These are phyloP conservation scores for Dasysyrphus tricinctus DNA, from an alignment of 2,888 invertebrate genomes.

Conservation along the genomic window DNA sequence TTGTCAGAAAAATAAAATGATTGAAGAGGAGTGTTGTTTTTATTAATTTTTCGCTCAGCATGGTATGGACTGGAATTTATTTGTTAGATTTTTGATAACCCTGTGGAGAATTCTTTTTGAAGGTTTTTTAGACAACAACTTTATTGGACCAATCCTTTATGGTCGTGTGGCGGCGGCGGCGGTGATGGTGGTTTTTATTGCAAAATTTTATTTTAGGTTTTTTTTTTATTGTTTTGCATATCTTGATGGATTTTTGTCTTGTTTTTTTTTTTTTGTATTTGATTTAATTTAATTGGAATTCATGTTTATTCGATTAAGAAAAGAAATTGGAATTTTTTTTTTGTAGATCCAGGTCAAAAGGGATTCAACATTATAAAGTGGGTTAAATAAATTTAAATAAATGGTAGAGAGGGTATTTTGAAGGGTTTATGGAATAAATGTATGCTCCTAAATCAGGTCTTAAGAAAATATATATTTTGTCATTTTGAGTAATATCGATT, in stretches of 20 bases:
- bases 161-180: not conserved
- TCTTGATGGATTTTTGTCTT: constrained; percentile 3
- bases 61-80: constrained; percentile 33
- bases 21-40: constrained; percentile 41
- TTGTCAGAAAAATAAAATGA: constrained; percentile 18
- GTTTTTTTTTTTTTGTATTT: not conserved
- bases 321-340: constrained; percentile 21
- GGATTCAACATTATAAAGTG: not conserved
- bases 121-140: constrained; percentile 4
- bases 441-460: not conserved
- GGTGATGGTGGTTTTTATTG: constrained; percentile 41
- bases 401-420: too few species aligned
- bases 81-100: constrained; percentile 43
- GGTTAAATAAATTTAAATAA: constrained; percentile 8
- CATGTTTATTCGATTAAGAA: constrained; percentile 27
- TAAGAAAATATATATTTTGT: too few species aligned
- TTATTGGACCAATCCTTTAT: constrained; percentile 55
- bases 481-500: too few species aligned
- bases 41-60: not conserved
- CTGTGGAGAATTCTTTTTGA: not conserved
- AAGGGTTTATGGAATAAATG: not conserved
- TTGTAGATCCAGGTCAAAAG: not conserved
- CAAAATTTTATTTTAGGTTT: not conserved
- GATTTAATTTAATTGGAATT: constrained; percentile 19
- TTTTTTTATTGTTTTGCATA: constrained; percentile 33